Evolutionary conservation across 2,888 invertebrate genomes (phyloP).

Genomic region (Girardia tigrina): DNA sequence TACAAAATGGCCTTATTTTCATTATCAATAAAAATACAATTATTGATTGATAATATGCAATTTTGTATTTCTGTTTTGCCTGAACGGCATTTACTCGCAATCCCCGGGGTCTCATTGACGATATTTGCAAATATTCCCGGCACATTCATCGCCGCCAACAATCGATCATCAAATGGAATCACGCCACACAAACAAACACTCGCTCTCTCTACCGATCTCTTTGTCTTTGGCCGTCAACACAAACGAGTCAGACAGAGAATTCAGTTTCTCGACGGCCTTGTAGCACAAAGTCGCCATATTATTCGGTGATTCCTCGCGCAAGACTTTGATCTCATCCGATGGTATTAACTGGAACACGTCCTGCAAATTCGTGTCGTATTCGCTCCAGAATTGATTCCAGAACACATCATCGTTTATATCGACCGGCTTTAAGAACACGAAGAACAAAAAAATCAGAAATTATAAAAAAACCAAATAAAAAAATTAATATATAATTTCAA

Average conservation of each 20-base stretch:
- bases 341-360: conserved; percentile 93
- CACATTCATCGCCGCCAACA: too few relatives aligned
- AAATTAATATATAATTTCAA: conserved; percentile 36
- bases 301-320: conserved; percentile 78
- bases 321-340: conserved; percentile 74
- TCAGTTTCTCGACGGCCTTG: conserved; percentile 89
- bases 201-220: too few relatives aligned
- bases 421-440: conserved; percentile 58
- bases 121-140: too few relatives aligned
- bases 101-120: too few relatives aligned
- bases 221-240: not conserved
- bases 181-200: too few relatives aligned
- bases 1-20: too few relatives aligned
- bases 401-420: conserved; percentile 77
- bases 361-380: conserved; percentile 70
- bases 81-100: too few relatives aligned
- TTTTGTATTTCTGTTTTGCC: too few relatives aligned
- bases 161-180: too few relatives aligned
- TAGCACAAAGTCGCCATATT: conserved; percentile 92
- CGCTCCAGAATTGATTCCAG: conserved; percentile 98
- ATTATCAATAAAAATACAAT: too few relatives aligned
- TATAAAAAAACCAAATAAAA: not conserved
- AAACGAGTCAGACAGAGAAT: conserved; percentile 58
- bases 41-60: too few relatives aligned
- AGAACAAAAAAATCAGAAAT: not conserved